Conservation (phyloP, 2,797 vertebrate genomes). For the Danionella dracula region DNA sequence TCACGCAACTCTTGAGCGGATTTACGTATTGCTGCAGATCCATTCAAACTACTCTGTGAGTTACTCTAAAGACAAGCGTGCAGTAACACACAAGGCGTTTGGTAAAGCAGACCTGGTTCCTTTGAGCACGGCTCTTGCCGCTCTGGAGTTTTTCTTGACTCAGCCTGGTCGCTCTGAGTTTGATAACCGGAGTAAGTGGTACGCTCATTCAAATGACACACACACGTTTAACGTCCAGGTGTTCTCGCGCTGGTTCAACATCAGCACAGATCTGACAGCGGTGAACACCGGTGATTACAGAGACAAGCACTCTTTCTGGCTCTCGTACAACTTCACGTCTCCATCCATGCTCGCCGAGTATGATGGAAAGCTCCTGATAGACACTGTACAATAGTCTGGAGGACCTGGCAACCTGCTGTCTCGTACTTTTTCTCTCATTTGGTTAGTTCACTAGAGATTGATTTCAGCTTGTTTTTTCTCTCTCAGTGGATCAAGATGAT, state of each 20-base stretch:
- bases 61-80: slow-evolving; percentile 53
- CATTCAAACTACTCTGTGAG: slow-evolving; percentile 67
- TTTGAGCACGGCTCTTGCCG: slow-evolving; percentile 57
- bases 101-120: slow-evolving; percentile 73
- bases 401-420: too few species aligned
- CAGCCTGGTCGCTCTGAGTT: slow-evolving; percentile 69
- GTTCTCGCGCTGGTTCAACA: slow-evolving; percentile 75
- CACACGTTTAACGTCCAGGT: slow-evolving; percentile 44
- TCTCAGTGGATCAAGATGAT: too few species aligned
- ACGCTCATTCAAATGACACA: slow-evolving; percentile 22
- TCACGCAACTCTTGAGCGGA: slow-evolving; percentile 67
- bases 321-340: slow-evolving; percentile 69
- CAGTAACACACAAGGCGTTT: slow-evolving; percentile 68
- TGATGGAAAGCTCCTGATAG: too few species aligned
- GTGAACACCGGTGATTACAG: slow-evolving; percentile 54
- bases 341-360: slow-evolving; percentile 76
- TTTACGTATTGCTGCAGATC: slow-evolving; percentile 76
- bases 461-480: too few species aligned
- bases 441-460: too few species aligned
- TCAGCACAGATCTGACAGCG: slow-evolving; percentile 59
- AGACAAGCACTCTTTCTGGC: slow-evolving; percentile 66
- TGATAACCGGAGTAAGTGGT: slow-evolving; percentile 60
- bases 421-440: too few species aligned
- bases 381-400: too few species aligned
- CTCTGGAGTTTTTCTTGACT: slow-evolving; percentile 68